Evolutionary conservation across 30 jellyfish, hydroid and myxozoan genomes (phyloP), one percentile per base, ranked within the genome.

Genomic region (Hydractinia symbiolongicarpus): DNA sequence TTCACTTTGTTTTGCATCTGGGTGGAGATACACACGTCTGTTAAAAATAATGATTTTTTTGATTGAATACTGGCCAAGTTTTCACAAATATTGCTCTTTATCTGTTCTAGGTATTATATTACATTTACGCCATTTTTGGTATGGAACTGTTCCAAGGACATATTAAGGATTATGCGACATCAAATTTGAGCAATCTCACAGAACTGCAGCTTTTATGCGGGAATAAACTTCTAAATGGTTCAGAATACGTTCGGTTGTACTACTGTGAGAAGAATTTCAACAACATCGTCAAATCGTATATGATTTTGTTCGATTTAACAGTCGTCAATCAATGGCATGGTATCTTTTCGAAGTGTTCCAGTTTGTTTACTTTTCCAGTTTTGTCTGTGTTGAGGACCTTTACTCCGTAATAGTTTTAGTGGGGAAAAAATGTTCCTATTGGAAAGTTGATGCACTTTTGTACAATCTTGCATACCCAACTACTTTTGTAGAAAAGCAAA

Each of bases 241-340:
- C 96, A 4, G 96, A 84, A 57, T 93, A 78, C 62, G 86, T 55
- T 7, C 83, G 99, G 55, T 86, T 93, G 83, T 68, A 78, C 5
- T 93, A 93, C 67, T 93, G 99, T 82, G 99, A 95, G 54, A 87
- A 81, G 84, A 93, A 93, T 72, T 93, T 93, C 84, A 93, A 93
- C 74, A 86, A 93, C 61, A 91, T 93, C 19, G 55, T 93, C 77
- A 93, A 93, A 52, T 88, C 99, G 9, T 93, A 81, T 89, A 87
- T 50, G 54, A 60, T 83, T 17, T 83, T 93, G 67, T 88, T 93
- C 57, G 99, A 93, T 56, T 82, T 93, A 86, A 93, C 96, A 51
- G 96, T 87, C 30, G 99, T 93, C 82, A 93, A 93, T 62, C 99
- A 93, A 68, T 93, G 99, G 99, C 99, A 93, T 77, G 87, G 99